Evolutionary conservation across 92 coral and sea anemone genomes (phyloP).

Genomic region (Muricea muricata): DNA sequence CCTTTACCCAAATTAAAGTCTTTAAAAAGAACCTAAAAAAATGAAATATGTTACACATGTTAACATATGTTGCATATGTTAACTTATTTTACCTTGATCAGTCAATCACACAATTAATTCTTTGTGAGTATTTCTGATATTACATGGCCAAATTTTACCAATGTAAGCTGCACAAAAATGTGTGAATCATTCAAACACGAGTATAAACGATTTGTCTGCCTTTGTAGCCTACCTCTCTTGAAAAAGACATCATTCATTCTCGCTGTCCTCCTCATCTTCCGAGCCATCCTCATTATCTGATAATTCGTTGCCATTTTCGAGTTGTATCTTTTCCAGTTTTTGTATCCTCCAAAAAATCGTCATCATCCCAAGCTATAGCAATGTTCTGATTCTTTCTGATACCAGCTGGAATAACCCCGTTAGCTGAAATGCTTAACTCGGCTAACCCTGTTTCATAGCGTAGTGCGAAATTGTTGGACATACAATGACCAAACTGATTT

Average conservation of each 20-base stretch:
- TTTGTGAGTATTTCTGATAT: too few species aligned
- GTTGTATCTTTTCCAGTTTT: slow-evolving; percentile 34
- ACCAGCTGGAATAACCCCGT: slow-evolving; percentile 34
- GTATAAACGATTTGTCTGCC: background rate
- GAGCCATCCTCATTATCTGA: too few species aligned
- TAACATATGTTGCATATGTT: too few species aligned
- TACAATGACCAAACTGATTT: too few species aligned
- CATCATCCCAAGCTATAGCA: slow-evolving; percentile 45
- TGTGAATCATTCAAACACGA: background rate
- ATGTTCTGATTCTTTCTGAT: slow-evolving; percentile 21
- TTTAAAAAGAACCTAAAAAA: too few species aligned
- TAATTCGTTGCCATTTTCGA: slow-evolving; percentile 17
- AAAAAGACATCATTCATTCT: background rate
- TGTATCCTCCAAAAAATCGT: slow-evolving; percentile 38
- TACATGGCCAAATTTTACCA: too few species aligned
- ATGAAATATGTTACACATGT: background rate
- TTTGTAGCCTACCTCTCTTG: too few species aligned
- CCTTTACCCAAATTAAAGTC: too few species aligned
- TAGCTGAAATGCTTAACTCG: slow-evolving; percentile 13
- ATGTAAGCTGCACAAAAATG: too few species aligned
- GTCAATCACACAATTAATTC: too few species aligned
- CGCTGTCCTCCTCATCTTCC: slow-evolving; percentile 26
- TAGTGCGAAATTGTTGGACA: slow-evolving; percentile 26
- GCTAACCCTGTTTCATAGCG: slow-evolving; percentile 43
- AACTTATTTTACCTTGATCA: too few species aligned